Evolutionary conservation across 2,113 vertebrate species (phyloP).

Genomic region (Gallinago paraguaiae): DNA sequence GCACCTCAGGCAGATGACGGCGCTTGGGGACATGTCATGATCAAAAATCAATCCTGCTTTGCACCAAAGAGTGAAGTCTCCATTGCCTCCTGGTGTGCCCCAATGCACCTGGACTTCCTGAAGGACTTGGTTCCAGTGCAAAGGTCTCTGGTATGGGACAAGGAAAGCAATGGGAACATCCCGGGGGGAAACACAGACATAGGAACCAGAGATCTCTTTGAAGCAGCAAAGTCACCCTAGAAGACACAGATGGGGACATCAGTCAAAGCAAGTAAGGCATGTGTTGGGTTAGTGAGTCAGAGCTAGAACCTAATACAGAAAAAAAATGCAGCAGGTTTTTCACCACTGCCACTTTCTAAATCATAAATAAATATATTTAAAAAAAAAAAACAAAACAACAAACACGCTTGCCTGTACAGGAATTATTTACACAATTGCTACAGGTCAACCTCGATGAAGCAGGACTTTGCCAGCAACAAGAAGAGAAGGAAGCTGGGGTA

Average conservation of each 20-base stretch:
- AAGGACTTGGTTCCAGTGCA: not conserved
- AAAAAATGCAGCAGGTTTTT: not conserved
- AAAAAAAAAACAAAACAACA: no score
- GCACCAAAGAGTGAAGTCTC: not conserved
- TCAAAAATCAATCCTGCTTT: not conserved
- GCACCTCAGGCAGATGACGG: not conserved
- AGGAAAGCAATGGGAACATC: not conserved
- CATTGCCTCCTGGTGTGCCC: rapidly evolving
- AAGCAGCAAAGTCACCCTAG: not conserved
- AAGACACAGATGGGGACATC: not conserved
- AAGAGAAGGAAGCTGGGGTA: rapidly evolving
- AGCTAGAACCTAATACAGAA: not conserved
- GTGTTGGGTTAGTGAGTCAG: not conserved
- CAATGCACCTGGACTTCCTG: not conserved
- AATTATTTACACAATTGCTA: not conserved
- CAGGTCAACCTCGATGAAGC: not conserved
- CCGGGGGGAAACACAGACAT: not conserved
- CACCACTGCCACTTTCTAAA: not conserved
- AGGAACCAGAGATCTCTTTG: not conserved
- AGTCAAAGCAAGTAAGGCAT: rapidly evolving
- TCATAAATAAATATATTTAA: not conserved
- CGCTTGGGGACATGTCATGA: rapidly evolving
- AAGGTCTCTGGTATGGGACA: rapidly evolving
- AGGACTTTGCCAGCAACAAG: not conserved
- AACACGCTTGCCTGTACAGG: not conserved